Evolutionary conservation across 2,888 invertebrate species (phyloP).

Genomic region (Latheticus oryzae): DNA sequence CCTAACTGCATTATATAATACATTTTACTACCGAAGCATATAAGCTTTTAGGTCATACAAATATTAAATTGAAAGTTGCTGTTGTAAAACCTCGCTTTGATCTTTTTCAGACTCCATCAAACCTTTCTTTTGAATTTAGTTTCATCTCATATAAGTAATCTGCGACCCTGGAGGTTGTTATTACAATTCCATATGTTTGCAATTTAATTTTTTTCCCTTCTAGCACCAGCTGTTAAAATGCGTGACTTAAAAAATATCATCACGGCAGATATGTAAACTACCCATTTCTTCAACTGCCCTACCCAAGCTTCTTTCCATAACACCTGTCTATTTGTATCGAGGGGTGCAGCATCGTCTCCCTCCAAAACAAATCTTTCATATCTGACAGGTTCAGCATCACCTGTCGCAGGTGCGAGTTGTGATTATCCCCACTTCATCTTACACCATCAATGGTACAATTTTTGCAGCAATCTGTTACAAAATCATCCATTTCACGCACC

Average conservation of each 20-base stretch:
- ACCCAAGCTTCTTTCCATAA: background rate
- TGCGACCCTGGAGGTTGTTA: conserved; percentile 32
- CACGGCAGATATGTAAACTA: conserved; percentile 15
- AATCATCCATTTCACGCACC: conserved; percentile 16
- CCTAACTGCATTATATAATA: background rate
- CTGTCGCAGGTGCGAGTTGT: conserved; percentile 28
- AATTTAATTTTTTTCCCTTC: conserved; percentile 18
- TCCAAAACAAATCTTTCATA: conserved; percentile 5
- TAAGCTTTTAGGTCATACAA: conserved; percentile 10
- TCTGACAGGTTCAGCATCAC: conserved; percentile 18
- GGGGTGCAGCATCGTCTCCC: conserved; percentile 3
- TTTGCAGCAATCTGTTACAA: conserved; percentile 27
- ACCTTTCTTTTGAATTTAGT: too few species aligned
- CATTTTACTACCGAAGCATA: conserved; percentile 10
- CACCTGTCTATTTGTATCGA: conserved; percentile 23
- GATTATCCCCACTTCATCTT: conserved; percentile 10
- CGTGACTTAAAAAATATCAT: conserved; percentile 19
- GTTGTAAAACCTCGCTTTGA: too few species aligned
- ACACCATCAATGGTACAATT: too few species aligned
- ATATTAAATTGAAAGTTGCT: conserved; percentile 2
- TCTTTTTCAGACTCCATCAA: too few species aligned
- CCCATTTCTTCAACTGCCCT: conserved; percentile 11
- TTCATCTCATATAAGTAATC: too few species aligned
- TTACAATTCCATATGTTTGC: conserved; percentile 26
- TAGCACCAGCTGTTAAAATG: conserved; percentile 24